Conservation (phyloP, 1,140 invertebrate species). For the Drosophila pseudoananassae region DNA sequence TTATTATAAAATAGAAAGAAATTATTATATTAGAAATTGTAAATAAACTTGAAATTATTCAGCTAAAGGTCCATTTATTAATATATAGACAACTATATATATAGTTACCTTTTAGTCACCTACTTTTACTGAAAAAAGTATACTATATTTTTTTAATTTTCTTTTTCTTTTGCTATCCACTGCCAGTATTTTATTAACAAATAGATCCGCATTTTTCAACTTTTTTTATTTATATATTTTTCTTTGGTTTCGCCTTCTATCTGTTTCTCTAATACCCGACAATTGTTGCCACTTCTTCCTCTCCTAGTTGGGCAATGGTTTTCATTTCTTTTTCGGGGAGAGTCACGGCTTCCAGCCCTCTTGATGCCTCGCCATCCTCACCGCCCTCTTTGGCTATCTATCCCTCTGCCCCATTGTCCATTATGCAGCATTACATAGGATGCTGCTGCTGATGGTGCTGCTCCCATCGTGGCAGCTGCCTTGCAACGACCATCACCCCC, state of each 20-base stretch:
- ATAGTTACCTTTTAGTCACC: too few relatives aligned
- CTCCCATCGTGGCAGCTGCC: constrained; percentile 58
- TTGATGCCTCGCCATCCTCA: constrained; percentile 1
- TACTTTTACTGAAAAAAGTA: too few relatives aligned
- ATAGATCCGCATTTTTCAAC: constrained; percentile 54
- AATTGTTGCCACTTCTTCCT: constrained; percentile 78
- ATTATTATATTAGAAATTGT: too few relatives aligned
- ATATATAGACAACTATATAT: too few relatives aligned
- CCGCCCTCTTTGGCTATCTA: background rate
- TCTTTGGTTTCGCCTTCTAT: constrained; percentile 44
- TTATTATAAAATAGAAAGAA: too few relatives aligned
- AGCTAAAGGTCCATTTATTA: too few relatives aligned
- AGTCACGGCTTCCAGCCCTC: constrained; percentile 49
- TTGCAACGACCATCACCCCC: constrained; percentile 34
- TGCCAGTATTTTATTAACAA: background rate
- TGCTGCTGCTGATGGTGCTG: constrained; percentile 25
- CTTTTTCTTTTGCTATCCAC: too few relatives aligned
- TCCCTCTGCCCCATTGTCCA: constrained; percentile 58
- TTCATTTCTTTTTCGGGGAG: constrained; percentile 64
- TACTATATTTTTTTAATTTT: too few relatives aligned
- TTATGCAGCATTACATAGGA: constrained; percentile 78
- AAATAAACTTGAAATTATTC: too few relatives aligned
- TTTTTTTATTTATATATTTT: constrained; percentile 45
- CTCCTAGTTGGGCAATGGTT: constrained; percentile 70
- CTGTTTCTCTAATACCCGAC: constrained; percentile 77